Evolutionary conservation across 1,140 invertebrate species (phyloP).

Genomic region (Drosophila kepulauana): DNA sequence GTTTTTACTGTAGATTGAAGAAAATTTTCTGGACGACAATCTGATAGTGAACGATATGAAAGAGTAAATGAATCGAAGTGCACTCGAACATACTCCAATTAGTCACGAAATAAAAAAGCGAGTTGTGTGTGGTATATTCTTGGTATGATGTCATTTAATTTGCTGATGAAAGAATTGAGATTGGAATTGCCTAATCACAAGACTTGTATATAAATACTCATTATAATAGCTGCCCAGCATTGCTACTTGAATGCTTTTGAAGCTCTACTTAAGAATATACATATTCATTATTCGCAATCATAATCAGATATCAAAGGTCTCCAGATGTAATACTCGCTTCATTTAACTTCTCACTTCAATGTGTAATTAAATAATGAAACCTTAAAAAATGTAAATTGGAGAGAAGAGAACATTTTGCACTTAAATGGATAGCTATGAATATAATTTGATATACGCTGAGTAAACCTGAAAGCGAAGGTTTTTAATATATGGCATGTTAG

Average conservation of each 20-base stretch:
- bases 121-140: neutral
- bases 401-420: conserved; percentile 1
- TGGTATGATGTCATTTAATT: conserved; percentile 42
- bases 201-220: conserved; percentile 4
- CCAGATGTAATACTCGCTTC: conserved; percentile 27
- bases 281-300: neutral
- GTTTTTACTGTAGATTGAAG: no score
- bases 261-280: neutral
- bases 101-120: neutral
- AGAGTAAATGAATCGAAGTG: no score
- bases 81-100: conserved; percentile 2
- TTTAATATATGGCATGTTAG: conserved; percentile 53
- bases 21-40: no score
- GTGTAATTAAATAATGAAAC: conserved; percentile 34
- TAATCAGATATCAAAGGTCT: conserved; percentile 51
- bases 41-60: no score
- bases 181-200: neutral
- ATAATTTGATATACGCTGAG: conserved; percentile 42
- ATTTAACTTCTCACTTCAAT: conserved; percentile 10
- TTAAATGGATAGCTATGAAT: neutral
- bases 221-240: conserved; percentile 37
- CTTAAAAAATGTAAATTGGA: conserved; percentile 1
- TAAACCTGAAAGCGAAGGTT: conserved; percentile 55
- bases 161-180: conserved; percentile 33
- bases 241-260: conserved; percentile 58